Conservation (phyloP, 1,140 invertebrate genomes). For the Triops cancriformis region DNA sequence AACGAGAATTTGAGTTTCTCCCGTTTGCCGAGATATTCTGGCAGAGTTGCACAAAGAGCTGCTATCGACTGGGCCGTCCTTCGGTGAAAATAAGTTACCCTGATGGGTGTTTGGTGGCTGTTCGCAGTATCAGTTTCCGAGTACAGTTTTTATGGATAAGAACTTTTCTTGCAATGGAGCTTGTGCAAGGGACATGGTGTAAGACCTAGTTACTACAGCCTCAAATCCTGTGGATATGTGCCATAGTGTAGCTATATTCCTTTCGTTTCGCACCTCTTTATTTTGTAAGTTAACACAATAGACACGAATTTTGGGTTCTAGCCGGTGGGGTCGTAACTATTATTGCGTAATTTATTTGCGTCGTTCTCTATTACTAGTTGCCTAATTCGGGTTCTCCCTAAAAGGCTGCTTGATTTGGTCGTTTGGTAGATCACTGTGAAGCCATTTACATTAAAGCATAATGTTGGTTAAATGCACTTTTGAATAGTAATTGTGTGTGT, state of each 20-base stretch:
- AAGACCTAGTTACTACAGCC: not conserved
- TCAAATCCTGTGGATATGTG: not conserved
- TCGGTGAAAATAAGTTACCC: not conserved
- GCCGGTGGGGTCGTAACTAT: too few relatives aligned
- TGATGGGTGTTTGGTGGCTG: not conserved
- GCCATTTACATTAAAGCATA: too few relatives aligned
- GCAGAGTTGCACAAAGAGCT: not conserved
- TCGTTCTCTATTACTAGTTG: too few relatives aligned
- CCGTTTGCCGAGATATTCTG: not conserved
- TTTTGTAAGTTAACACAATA: constrained; percentile 1
- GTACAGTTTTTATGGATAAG: not conserved
- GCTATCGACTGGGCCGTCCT: not conserved
- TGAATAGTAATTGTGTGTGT: too few relatives aligned
- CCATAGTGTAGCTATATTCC: not conserved
- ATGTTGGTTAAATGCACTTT: too few relatives aligned
- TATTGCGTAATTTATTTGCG: too few relatives aligned
- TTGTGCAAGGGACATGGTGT: not conserved
- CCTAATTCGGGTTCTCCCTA: too few relatives aligned
- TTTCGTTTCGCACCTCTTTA: not conserved
- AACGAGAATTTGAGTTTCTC: constrained; percentile 10
- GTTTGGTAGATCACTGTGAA: too few relatives aligned
- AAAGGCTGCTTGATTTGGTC: too few relatives aligned
- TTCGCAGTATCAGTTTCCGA: not conserved
- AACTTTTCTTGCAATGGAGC: not conserved
- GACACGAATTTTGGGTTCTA: too few relatives aligned